Percentiles rank a stretch among this genome's conserved stretches.
phyloP scores from a whole-genome alignment of 2,113 vertebrate species.

The Artemisiospiza belli region DNA sequence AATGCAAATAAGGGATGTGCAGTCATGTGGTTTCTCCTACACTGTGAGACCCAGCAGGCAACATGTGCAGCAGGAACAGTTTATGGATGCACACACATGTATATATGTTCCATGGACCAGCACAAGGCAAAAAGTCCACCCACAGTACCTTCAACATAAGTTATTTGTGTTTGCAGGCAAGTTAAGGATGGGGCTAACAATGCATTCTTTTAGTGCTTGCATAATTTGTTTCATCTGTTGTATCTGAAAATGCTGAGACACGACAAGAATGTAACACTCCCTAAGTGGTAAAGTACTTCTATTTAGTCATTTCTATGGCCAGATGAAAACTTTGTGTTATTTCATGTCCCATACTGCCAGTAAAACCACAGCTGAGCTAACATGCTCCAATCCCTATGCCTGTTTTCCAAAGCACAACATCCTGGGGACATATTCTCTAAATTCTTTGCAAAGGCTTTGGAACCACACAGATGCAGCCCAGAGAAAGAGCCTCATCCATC shows the following conservation, averaged over 20 bases:
- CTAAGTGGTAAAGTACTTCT: neutral
- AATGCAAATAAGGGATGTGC: neutral
- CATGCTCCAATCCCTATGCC: neutral
- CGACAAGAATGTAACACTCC: neutral
- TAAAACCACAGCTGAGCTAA: conserved; percentile 36
- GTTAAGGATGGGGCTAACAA: neutral
- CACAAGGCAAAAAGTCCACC: neutral
- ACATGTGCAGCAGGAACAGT: neutral
- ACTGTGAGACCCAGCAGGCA: neutral
- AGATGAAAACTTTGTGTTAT: conserved; percentile 20
- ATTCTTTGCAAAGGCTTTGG: neutral
- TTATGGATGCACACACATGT: accelerated
- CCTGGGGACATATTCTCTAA: neutral
- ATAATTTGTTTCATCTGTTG: conserved; percentile 26
- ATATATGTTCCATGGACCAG: neutral
- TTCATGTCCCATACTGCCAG: neutral
- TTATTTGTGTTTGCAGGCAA: neutral
- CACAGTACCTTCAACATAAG: neutral
- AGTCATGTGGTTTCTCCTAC: neutral
- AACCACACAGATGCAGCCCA: neutral
- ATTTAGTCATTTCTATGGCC: neutral
- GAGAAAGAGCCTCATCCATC: neutral
- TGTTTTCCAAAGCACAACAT: conserved; percentile 2
- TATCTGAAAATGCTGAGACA: conserved; percentile 9
- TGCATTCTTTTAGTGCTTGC: neutral